Evolutionary conservation across 2,113 vertebrate species (phyloP), one percentile per base, ranked within the genome.

Genomic region (Lichenostomus cassidix): DNA sequence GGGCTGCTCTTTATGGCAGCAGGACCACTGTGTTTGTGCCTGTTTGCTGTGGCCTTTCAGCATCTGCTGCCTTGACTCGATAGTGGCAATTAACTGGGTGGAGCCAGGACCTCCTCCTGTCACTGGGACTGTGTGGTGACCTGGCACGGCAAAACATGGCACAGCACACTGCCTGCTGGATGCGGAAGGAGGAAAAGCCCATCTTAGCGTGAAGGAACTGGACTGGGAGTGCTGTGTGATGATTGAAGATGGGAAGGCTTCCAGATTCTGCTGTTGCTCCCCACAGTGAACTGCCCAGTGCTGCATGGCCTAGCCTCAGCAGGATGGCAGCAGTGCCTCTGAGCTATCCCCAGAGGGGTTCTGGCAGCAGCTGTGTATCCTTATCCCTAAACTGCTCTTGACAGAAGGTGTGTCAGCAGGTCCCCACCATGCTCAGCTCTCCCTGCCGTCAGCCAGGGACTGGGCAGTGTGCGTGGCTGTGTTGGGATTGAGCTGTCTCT

Each of bases 261-360:
- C 60, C 3, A 2, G 37, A 15, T 85, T 68, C 18, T 1, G 0
- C 10, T 2, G 2, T n/a, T n/a, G 63, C 17, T 58, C 25, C 46
- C 59, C 4, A 1, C 20, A 25, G 52, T 0, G 4, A 59, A 49
- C 50, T 70, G 85, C 50, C 56, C 39, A 31, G 60, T 0, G 4
- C 0, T 0, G 25, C 59, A 3, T 0, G 6, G 79, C 55, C 60
- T 28, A 0, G 0, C 41, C 69, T 64, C 75, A 37, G 49, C 8
- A 0, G 33, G 44, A 55, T 0, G 0, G 68, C 74, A 56, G 78
- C 67, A 42, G 63, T 2, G 0, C 28, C 60, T 44, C 28, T 24
- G 9, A 39, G 55, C 18, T 78, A 3, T 35, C 37, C 12, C 28
- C 5, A 3, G 33, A 35, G 50, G 4, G 1, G 35, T 5, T 49